Evolutionary conservation across 2,113 vertebrate genomes (phyloP).

Genomic region (Acrocephalus kingi): DNA sequence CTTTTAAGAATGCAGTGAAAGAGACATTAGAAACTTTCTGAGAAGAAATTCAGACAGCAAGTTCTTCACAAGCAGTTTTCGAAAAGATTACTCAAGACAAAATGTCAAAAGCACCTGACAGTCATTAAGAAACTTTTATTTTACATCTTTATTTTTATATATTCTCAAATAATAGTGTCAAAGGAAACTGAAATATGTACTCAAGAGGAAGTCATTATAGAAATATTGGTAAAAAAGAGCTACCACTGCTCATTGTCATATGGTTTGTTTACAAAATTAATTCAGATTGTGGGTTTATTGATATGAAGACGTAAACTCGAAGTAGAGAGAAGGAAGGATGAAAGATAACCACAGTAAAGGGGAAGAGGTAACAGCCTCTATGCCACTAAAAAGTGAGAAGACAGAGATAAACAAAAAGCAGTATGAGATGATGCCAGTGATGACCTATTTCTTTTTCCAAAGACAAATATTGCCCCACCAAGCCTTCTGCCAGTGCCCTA

Average conservation of each 20-base stretch:
- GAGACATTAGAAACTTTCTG: not conserved
- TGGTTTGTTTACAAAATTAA: not conserved
- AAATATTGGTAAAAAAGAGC: not conserved
- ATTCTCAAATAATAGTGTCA: not conserved
- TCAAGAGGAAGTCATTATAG: not conserved
- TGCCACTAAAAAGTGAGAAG: not conserved
- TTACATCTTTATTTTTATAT: not conserved
- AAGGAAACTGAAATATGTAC: not conserved
- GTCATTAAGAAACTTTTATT: not conserved
- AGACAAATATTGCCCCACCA: not conserved
- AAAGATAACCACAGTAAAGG: constrained; percentile 15
- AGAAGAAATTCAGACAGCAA: not conserved
- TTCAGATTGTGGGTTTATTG: not conserved
- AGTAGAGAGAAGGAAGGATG: not conserved
- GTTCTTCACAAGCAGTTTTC: not conserved
- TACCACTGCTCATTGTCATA: not conserved
- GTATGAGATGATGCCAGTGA: not conserved
- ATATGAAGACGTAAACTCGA: not conserved
- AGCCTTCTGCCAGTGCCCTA: not conserved
- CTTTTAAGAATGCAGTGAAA: not conserved
- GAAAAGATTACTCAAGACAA: not conserved
- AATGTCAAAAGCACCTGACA: not conserved
- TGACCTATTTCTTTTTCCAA: not conserved
- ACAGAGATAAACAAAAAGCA: not conserved
- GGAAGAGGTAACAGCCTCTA: not conserved